phyloP scores from a whole-genome alignment of 2,113 vertebrate species.

The Telmatochromis bifrenatus region DNA sequence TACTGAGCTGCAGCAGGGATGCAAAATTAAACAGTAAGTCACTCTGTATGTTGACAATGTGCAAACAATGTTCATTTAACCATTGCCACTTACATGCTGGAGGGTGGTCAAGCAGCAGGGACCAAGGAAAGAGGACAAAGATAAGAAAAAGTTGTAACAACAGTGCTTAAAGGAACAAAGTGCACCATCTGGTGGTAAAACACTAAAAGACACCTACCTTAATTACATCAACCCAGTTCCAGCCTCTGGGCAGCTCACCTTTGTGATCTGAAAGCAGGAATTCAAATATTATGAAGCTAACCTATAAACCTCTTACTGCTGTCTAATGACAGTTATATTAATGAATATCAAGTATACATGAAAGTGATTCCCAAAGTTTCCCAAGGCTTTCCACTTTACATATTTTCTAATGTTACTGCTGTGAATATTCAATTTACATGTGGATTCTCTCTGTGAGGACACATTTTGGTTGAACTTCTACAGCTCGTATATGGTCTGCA shows the following conservation, averaged over 20 bases:
- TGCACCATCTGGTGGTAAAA: background rate
- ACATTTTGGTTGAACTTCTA: background rate
- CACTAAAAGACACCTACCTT: conserved; percentile 75
- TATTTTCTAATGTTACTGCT: background rate
- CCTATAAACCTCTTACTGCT: background rate
- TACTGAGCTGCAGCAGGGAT: conserved; percentile 80
- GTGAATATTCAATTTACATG: background rate
- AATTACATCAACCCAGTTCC: conserved; percentile 97
- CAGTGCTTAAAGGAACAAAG: background rate
- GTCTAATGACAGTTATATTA: background rate
- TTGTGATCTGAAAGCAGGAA: conserved; percentile 79
- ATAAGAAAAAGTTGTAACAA: background rate
- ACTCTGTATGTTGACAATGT: background rate
- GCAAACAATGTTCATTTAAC: background rate
- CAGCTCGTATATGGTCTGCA: background rate
- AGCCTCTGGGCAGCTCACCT: conserved; percentile 92
- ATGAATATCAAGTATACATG: background rate
- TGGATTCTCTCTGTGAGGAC: background rate
- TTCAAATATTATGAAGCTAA: background rate
- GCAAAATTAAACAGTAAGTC: background rate
- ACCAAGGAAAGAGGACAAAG: background rate
- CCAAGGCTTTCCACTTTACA: background rate
- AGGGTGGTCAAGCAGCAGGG: background rate
- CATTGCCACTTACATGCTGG: conserved; percentile 59
- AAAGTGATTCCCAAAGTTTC: background rate